Evolutionary conservation across 2,888 invertebrate genomes (phyloP), one percentile per base, ranked within the genome.

Genomic region (Smittia aterrima): DNA sequence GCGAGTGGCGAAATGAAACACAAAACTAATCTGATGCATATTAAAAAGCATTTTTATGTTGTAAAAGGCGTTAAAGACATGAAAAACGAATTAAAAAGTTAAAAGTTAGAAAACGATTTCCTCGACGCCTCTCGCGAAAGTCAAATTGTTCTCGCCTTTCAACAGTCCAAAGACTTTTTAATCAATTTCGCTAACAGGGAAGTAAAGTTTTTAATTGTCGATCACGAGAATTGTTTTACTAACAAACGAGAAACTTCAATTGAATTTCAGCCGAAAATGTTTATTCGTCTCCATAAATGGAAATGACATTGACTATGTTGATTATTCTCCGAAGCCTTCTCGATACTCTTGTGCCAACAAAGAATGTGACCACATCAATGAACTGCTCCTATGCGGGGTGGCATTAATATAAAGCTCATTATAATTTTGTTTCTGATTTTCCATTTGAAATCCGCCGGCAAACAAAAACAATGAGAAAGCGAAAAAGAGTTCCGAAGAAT

Each of bases 31-130:
- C 47, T 47, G 47, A 47, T 47, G 47, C 47, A 47, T 47, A 47
- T 47, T 47, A 47, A 47, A 47, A 47, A 47, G 47, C 47, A 47
- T 47, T 16, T 47, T 16, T 47, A 47, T 47, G 47, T 47, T 47
- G 47, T 6, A n/a, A 47, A n/a, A 47, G 47, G 47, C 47, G 47
- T 47, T 47, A 47, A 47, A 47, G 16, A 47, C 47, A 47, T 47
- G 47, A 47, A 47, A 47, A 47, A 47, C 47, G 47, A 47, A 47
- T 47, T 47, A 47, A 47, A 38, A n/a, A 16, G 11, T 47, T 11
- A 47, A 47, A 47, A n/a, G 16, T 47, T 47, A 47, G 47, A 47
- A 16, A 38, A 47, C 11, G 11, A 47, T 47, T 47, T 47, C 47
- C 47, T 47, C n/a, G 47, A 11, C 16, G 47, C 47, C 16, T 47